Conservation (phyloP, 1,140 invertebrate genomes). For the Luehdorfia chinensis region DNA sequence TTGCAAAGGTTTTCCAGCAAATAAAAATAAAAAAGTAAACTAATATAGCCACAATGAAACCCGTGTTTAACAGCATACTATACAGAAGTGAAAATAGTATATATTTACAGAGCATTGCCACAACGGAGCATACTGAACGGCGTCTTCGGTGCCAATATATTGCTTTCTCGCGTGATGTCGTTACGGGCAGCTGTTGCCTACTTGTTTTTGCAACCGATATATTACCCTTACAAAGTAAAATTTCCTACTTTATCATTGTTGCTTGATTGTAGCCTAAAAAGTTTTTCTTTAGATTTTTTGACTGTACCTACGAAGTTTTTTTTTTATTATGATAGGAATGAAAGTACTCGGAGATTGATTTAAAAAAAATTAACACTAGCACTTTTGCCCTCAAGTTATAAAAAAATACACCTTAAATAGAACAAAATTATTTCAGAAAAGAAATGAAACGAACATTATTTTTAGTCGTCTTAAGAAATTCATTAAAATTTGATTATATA, state of each 20-base stretch:
- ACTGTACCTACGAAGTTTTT: too few species aligned
- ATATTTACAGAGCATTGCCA: slow-evolving; percentile 16
- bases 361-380: too few species aligned
- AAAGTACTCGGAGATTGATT: too few species aligned
- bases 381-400: too few species aligned
- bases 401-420: too few species aligned
- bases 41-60: slow-evolving; percentile 16
- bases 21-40: slow-evolving; percentile 6
- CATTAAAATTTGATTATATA: too few species aligned
- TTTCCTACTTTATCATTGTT: slow-evolving; percentile 45
- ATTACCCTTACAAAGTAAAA: slow-evolving; percentile 49
- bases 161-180: slow-evolving; percentile 69
- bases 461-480: too few species aligned
- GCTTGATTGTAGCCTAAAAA: slow-evolving; percentile 7
- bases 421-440: too few species aligned
- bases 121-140: slow-evolving; percentile 26
- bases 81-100: slow-evolving; percentile 4
- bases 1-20: too few species aligned
- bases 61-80: slow-evolving; percentile 11
- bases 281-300: too few species aligned
- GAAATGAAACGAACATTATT: too few species aligned
- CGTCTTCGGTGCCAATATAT: slow-evolving; percentile 66
- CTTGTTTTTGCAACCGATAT: slow-evolving; percentile 58
- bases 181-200: slow-evolving; percentile 63
- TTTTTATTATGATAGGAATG: too few species aligned